Conservation (phyloP, 2,797 vertebrate species). For the Malurus leucopterus region DNA sequence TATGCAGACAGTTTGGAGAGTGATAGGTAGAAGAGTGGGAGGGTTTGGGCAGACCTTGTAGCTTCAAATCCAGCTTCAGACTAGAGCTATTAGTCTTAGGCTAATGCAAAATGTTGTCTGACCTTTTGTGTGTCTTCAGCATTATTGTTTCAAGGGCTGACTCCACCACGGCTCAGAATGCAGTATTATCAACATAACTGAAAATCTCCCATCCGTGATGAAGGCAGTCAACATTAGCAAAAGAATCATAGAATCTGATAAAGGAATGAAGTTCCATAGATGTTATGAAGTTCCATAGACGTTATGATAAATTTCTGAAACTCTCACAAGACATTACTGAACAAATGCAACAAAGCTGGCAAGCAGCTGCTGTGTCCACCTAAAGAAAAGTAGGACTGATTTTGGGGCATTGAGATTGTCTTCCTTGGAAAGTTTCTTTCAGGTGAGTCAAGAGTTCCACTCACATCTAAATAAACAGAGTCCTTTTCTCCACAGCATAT, state of each 20-base stretch:
- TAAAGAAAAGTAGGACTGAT: not conserved
- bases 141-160: not conserved
- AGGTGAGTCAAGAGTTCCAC: not conserved
- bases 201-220: not conserved
- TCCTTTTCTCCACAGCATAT: not conserved
- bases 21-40: not conserved
- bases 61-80: not conserved
- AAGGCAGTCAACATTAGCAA: not conserved
- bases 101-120: not conserved
- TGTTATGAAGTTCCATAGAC: rapidly evolving
- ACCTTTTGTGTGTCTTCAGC: not conserved
- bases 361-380: not conserved
- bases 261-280: not conserved
- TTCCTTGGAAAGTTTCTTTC: not conserved
- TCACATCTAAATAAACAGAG: not conserved
- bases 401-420: not conserved
- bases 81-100: not conserved
- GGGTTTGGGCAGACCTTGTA: not conserved
- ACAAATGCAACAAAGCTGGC: not conserved
- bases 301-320: not conserved
- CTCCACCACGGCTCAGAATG: not conserved
- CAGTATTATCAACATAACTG: not conserved
- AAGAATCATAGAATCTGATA: not conserved
- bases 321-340: not conserved
- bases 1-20: not conserved